These are phyloP conservation scores for Gymnocypris eckloni DNA, from an alignment of 2,797 vertebrate species.

Conservation along the genomic window DNA sequence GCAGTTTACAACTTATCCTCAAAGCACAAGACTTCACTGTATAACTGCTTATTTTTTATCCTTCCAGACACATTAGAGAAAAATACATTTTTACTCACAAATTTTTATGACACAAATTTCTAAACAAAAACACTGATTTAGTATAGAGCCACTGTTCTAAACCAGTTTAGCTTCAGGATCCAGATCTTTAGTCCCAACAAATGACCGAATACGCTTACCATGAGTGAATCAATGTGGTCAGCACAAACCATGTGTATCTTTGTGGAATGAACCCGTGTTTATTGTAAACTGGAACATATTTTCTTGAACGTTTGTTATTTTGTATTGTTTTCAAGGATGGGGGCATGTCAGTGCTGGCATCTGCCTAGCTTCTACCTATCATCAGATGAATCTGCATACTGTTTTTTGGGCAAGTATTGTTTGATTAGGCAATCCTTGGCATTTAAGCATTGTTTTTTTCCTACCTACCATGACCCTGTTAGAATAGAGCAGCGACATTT, in stretches of 20 bases:
- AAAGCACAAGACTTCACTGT: not conserved
- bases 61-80: not conserved
- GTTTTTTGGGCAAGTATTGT: not conserved
- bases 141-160: not conserved
- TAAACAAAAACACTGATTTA: not conserved
- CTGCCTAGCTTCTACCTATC: not conserved
- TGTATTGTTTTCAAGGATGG: not conserved
- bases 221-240: not conserved
- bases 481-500: not conserved
- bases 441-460: not conserved
- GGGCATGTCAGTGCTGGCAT: not conserved
- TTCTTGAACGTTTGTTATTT: not conserved
- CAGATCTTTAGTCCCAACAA: not conserved
- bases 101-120: not conserved
- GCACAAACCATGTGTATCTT: not conserved
- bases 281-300: conserved; percentile 1
- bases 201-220: not conserved
- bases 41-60: not conserved
- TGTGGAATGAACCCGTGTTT: not conserved
- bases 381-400: not conserved
- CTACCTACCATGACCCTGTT: not conserved
- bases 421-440: not conserved
- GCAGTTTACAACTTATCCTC: not conserved
- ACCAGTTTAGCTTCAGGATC: not conserved
- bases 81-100: not conserved